These are phyloP conservation scores for Megalopta genalis DNA, from an alignment of 1,140 invertebrate genomes.

Conservation along the genomic window DNA sequence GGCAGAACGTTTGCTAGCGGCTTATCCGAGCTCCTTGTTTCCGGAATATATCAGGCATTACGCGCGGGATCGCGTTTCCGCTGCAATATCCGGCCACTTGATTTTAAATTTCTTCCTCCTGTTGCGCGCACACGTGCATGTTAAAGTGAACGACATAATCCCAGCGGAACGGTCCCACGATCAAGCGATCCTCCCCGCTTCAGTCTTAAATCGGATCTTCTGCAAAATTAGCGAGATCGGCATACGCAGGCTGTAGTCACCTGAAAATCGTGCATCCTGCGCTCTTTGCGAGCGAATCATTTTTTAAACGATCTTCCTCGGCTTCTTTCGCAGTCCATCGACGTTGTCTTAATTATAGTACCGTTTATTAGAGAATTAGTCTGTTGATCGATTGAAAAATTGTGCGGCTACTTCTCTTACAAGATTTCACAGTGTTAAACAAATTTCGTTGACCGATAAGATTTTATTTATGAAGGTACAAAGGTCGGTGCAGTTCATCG, in stretches of 20 bases:
- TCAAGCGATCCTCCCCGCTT: background rate
- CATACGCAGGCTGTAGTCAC: background rate
- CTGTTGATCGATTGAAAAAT: too few relatives aligned
- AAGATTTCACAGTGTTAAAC: too few relatives aligned
- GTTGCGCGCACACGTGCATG: conserved; percentile 22
- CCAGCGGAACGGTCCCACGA: background rate
- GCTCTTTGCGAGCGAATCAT: too few relatives aligned
- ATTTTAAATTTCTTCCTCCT: conserved; percentile 35
- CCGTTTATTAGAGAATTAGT: too few relatives aligned
- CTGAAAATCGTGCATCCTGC: too few relatives aligned
- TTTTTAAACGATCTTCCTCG: too few relatives aligned
- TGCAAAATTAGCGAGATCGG: conserved; percentile 1
- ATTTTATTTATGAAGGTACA: too few relatives aligned
- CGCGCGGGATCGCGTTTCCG: background rate
- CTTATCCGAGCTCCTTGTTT: conserved; percentile 13
- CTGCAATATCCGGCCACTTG: conserved; percentile 18
- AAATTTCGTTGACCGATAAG: too few relatives aligned
- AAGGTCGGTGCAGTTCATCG: too few relatives aligned
- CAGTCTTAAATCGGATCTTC: conserved; percentile 5
- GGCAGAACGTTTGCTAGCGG: background rate
- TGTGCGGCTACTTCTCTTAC: too few relatives aligned
- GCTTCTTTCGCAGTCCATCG: too few relatives aligned
- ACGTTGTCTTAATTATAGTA: too few relatives aligned
- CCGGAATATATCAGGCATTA: conserved; percentile 10
- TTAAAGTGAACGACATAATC: conserved; percentile 28